Base-by-base conservation (phyloP, 2,888 invertebrate genomes). In the Laspeyria flexula region DNA sequence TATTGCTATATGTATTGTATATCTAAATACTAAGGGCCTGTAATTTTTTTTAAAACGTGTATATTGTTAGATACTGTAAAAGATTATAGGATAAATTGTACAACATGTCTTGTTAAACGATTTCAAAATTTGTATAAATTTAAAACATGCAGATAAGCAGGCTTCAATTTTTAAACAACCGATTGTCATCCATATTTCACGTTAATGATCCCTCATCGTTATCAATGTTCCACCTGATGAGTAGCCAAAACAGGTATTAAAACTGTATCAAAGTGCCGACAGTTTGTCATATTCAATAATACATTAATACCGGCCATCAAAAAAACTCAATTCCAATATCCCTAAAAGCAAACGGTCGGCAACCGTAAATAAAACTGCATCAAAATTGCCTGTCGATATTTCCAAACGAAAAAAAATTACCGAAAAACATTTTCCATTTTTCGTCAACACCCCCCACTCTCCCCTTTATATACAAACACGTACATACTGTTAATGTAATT, bases 401-500 rank as follows among this genome's bases (percentile, higher is more conserved):
- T 50, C 37, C 34, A 34, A 31, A 37, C 21, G 46, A 51, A 70
- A 77, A 68, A 85, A 84, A 82, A 74, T 75, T 68, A 54, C 54
- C 60, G 71, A 73, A 81, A 83, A 83, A 79, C 73, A 71, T 77
- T 79, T 77, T 61, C 65, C 62, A 73, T 79, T 81, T 84, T 83
- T 75, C 73, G 64, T 44, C 53, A 43, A 60, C 31, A 13, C 13
- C 5, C 65, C 60, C 60, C 52, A 58, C 60, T 23, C 42, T 49
- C 59, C 43, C 56, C 52, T 67, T 65, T 67, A 65, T 50, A 49
- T 37, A 29, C 49, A 57, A 34, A 58, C 29, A 62, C 60, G 63
- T 13, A 6, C 21, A 31, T 47, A 44, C 40, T 50, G 73, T 79
- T 85, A 87, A 88, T 86, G 87, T 88, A 90, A 91, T 90, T 89